Evolutionary conservation across 1,140 invertebrate genomes (phyloP).

Genomic region (Hesperophylax magnus): DNA sequence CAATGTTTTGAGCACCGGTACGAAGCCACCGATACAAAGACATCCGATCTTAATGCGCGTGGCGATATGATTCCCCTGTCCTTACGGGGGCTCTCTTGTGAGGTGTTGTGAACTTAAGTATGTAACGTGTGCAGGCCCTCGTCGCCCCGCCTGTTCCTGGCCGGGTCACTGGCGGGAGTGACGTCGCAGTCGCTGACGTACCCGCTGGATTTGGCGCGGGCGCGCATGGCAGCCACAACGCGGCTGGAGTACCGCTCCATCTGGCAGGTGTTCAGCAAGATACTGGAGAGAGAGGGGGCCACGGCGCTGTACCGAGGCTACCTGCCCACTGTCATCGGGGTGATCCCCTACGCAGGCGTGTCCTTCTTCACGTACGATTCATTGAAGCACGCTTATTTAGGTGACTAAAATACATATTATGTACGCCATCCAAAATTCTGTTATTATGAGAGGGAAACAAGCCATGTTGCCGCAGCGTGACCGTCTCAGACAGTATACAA

Average conservation of each 20-base stretch:
- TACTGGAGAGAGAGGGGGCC: conserved; percentile 86
- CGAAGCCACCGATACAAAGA: no score
- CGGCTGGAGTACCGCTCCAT: conserved; percentile 71
- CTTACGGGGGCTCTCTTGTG: no score
- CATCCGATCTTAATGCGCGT: no score
- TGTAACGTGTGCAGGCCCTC: conserved; percentile 61
- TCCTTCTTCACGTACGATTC: conserved; percentile 99
- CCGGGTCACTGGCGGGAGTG: conserved; percentile 94
- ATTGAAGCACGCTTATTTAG: conserved; percentile 85
- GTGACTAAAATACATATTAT: conserved; percentile 68
- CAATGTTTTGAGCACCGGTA: no score
- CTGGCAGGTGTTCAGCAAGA: conserved; percentile 85
- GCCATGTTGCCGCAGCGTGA: no score
- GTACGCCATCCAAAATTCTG: background rate
- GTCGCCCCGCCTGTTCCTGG: conserved; percentile 78
- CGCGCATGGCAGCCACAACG: conserved; percentile 96
- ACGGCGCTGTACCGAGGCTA: conserved; percentile 89
- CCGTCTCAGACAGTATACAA: no score
- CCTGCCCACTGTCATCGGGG: conserved; percentile 91
- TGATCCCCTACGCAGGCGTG: conserved; percentile 96
- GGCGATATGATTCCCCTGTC: no score
- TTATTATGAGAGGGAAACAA: no score
- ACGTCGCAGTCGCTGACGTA: conserved; percentile 96
- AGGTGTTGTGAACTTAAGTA: no score
- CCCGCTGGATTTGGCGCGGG: conserved; percentile 95